Evolutionary conservation across 2,888 invertebrate species (phyloP).

Genomic region (Amorpha juglandis): DNA sequence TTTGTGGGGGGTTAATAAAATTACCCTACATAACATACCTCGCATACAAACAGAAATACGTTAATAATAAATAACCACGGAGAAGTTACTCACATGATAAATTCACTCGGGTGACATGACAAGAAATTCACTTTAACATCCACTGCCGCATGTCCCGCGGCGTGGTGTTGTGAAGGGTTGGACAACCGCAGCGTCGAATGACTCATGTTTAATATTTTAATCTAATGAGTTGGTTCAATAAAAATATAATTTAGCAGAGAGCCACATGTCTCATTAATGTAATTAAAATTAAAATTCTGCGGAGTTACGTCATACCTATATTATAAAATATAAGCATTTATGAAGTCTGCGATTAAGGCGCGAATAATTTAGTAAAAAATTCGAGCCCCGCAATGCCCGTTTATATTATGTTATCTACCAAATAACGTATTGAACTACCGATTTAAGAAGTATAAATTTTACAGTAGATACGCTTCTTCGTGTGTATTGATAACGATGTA

Average conservation of each 20-base stretch:
- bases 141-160: neutral
- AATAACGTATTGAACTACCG: too few species aligned
- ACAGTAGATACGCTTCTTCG: too few species aligned
- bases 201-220: conserved; percentile 16
- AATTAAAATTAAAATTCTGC: neutral
- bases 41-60: neutral
- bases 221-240: conserved; percentile 10
- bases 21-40: neutral
- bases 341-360: neutral
- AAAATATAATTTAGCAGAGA: neutral
- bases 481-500: too few species aligned
- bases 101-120: conserved; percentile 27
- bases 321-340: neutral
- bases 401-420: too few species aligned
- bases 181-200: neutral
- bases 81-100: conserved; percentile 17
- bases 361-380: too few species aligned
- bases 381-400: too few species aligned
- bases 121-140: conserved; percentile 23
- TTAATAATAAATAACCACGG: conserved; percentile 1
- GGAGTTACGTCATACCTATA: neutral
- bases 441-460: too few species aligned
- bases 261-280: neutral
- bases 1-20: too few species aligned
- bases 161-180: conserved; percentile 6